A percentile compares a stretch with the other conserved stretches of the same genome.
Conservation (phyloP, 2,797 vertebrate species). For the Lithobates pipiens region DNA sequence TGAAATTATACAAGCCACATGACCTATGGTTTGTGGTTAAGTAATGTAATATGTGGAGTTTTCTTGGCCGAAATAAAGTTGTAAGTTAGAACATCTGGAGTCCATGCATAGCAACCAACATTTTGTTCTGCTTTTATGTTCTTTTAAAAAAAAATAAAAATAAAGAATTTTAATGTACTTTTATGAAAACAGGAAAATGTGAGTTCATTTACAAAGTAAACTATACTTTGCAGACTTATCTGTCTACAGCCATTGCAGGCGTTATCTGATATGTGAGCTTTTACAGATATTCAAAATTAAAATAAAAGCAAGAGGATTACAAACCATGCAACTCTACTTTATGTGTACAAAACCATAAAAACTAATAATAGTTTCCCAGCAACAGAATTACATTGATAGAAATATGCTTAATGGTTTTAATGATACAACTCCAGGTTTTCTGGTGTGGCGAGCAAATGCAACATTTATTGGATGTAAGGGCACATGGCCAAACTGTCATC, state of each 20-base stretch:
- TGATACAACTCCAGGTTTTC: too few species aligned
- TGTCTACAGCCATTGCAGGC: background rate
- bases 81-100: conserved; percentile 43
- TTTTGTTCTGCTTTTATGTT: conserved; percentile 1
- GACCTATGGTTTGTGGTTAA: conserved; percentile 42
- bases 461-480: too few species aligned
- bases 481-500: too few species aligned
- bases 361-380: too few species aligned
- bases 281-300: background rate
- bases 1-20: conserved; percentile 25
- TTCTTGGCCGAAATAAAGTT: conserved; percentile 19
- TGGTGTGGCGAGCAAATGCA: too few species aligned
- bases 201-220: background rate
- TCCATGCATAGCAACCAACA: conserved; percentile 7
- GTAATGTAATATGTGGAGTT: conserved; percentile 21
- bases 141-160: too few species aligned
- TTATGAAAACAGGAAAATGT: background rate
- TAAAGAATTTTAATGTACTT: conserved; percentile 1
- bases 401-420: too few species aligned
- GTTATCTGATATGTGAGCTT: background rate
- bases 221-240: background rate
- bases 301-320: background rate
- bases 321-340: background rate
- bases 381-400: too few species aligned
- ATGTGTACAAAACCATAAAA: too few species aligned